These are phyloP conservation scores for Omphaloscelis lunosa DNA, from an alignment of 2,888 invertebrate species.

Conservation along the genomic window DNA sequence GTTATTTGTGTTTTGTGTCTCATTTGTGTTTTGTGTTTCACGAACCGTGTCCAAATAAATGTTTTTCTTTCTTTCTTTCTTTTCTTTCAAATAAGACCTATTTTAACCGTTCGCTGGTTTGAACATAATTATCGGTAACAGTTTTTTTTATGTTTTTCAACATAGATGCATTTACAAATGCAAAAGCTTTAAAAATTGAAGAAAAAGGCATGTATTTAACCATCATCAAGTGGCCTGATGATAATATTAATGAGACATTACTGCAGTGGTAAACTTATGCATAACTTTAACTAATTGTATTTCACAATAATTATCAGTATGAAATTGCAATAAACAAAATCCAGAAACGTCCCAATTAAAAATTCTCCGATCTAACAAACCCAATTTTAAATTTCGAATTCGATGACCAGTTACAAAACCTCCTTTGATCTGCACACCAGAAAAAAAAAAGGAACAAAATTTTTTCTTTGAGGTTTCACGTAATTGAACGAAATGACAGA, in stretches of 20 bases:
- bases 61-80: no score
- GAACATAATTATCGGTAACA: no score
- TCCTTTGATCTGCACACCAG: constrained; percentile 10
- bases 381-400: constrained; percentile 35
- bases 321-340: neutral
- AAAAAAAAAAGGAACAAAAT: constrained; percentile 8
- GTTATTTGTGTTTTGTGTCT: no score
- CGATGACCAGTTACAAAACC: constrained; percentile 16
- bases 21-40: no score
- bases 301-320: neutral
- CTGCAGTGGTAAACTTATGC: neutral
- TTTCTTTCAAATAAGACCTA: neutral
- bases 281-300: neutral
- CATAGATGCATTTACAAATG: neutral
- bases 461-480: constrained; percentile 25
- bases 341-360: constrained; percentile 6
- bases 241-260: neutral
- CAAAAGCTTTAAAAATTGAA: neutral
- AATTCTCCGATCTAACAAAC: constrained; percentile 7
- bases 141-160: neutral
- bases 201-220: neutral
- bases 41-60: no score
- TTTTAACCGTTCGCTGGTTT: neutral
- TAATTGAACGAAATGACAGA: constrained; percentile 62
- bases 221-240: neutral